Evolutionary conservation across 2,888 invertebrate species (phyloP), one percentile per base, ranked within the genome.

Genomic region (Aporophyla nigra): DNA sequence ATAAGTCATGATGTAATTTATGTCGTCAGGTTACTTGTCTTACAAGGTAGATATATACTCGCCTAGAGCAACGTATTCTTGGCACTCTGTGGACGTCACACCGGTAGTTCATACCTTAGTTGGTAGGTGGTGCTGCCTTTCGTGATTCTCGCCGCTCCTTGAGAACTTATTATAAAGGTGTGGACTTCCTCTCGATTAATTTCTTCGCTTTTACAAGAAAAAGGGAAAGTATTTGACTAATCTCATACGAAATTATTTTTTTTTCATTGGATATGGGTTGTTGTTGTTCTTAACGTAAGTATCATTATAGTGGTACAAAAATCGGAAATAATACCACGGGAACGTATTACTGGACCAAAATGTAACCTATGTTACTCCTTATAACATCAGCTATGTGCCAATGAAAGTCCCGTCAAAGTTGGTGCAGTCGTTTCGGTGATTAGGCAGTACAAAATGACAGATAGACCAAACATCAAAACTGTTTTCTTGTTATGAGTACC

Each of bases 41-140:
- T 80, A 65, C 24, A 74, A 59, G 27, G 58, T 63, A 67, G n/a
- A 1, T 67, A 56, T 67, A 40, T 61, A 74, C 80, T 74, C 33
- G 71, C 49, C 59, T 68, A 69, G 69, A 69, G 63, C 63, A 63
- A 24, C 56, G 46, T 46, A 33, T 70, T 56, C 75, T 58, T 58
- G 53, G 66, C 54, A n/a, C 33, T 27, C 56, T 12, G 40, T 49
- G n/a, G 54, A 80, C 66, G 76, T 74, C 59, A 71, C 76, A 77
- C 78, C 75, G 74, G 77, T 72, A 83, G 81, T 80, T 56, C 78
- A 66, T 77, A 74, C 87, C 81, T 70, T 81, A 86, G 71, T 79
- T 76, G 76, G 78, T 70, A 83, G 65, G 69, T 71, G 74, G 76
- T 86, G 74, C 65, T 74, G 54, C 75, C 86, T 80, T 85, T 66